Conservation (phyloP, 2,113 vertebrate species). For the Ginglymostoma cirratum region DNA sequence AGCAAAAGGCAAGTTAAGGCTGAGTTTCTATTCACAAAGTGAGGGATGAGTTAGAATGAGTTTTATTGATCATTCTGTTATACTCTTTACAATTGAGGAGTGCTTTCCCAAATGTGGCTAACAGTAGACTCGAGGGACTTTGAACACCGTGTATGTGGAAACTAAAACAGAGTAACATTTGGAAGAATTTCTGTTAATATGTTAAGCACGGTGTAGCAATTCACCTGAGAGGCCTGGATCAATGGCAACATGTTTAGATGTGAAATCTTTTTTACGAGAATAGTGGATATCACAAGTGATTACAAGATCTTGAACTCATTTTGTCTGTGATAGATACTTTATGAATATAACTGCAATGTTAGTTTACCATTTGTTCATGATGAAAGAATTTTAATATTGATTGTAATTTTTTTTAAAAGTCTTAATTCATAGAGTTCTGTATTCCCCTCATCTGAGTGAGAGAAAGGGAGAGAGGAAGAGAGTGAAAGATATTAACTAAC, state of each 20-base stretch:
- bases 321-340: background rate
- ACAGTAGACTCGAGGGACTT: background rate
- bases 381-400: background rate
- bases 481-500: background rate
- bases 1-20: background rate
- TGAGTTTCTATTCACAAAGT: background rate
- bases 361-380: no score
- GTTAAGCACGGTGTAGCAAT: background rate
- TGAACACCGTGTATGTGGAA: background rate
- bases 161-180: background rate
- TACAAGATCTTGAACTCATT: background rate
- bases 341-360: background rate
- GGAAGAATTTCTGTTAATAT: background rate
- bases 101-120: background rate
- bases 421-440: background rate
- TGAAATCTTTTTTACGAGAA: background rate
- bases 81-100: background rate
- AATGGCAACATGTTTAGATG: background rate
- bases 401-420: background rate
- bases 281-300: background rate
- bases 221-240: background rate
- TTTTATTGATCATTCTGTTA: background rate
- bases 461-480: background rate
- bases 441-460: background rate
- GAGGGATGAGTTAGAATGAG: background rate